These are phyloP conservation scores for Pedicia rivosa DNA, from an alignment of 2,888 invertebrate genomes.

Conservation along the genomic window DNA sequence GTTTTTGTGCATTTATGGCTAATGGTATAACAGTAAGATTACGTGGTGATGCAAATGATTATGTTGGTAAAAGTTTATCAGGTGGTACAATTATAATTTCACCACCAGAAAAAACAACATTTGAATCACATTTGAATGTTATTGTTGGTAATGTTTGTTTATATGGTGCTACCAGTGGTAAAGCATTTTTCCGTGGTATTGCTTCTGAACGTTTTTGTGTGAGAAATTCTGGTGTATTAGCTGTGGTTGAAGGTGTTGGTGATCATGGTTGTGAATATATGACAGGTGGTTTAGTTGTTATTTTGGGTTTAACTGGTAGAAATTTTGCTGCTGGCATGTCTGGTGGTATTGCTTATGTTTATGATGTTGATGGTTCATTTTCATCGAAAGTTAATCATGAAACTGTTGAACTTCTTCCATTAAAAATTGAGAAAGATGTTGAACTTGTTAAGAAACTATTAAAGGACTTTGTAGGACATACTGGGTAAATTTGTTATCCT, in stretches of 20 bases:
- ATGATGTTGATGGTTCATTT: slow-evolving; percentile 76
- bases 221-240: slow-evolving; percentile 88
- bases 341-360: slow-evolving; percentile 85
- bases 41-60: slow-evolving; percentile 97
- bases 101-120: slow-evolving; percentile 74
- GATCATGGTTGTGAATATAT: slow-evolving; percentile 99
- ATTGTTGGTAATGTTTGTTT: slow-evolving; percentile 97
- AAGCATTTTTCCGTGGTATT: slow-evolving; percentile 88
- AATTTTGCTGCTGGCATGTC: slow-evolving; percentile 99
- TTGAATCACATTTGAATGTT: slow-evolving; percentile 85
- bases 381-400: slow-evolving; percentile 83
- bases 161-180: slow-evolving; percentile 92
- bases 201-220: slow-evolving; percentile 98
- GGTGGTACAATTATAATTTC: slow-evolving; percentile 88
- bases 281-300: slow-evolving; percentile 87
- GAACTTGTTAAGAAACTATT: slow-evolving; percentile 58
- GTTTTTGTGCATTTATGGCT: slow-evolving; percentile 93
- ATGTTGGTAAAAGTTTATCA: slow-evolving; percentile 90
- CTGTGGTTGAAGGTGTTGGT: slow-evolving; percentile 95
- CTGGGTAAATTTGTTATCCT: too few relatives aligned
- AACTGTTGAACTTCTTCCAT: slow-evolving; percentile 78
- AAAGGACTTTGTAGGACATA: slow-evolving; percentile 71
- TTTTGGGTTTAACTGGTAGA: slow-evolving; percentile 87
- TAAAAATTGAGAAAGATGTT: slow-evolving; percentile 65
- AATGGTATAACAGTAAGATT: slow-evolving; percentile 78